Evolutionary conservation across 35 echinoderm and acorn worm genomes (phyloP), one percentile per base, ranked within the genome.

Genomic region (Diadema setosum): DNA sequence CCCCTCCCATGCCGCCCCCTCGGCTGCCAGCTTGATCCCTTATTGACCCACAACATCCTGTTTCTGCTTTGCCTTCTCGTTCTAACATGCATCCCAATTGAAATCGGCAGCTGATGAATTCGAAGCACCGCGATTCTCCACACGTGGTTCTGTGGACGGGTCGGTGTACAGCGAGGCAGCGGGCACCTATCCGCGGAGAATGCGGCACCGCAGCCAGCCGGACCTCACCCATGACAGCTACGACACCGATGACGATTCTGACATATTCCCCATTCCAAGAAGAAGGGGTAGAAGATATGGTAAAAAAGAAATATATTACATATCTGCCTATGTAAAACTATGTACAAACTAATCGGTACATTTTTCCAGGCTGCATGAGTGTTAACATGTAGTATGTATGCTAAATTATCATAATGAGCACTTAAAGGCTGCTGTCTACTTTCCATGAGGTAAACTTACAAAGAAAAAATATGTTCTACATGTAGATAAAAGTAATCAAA

Each of bases 221-320:
- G 88, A 90, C 29, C 32, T 76, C 39, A 58, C 44, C 57, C 58
- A 82, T 23, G 43, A 83, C 41, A 46, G 32, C 33, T 30, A 83
- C 35, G 48, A 65, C 6, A 43, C 82, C n/a, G 78, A 64, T 2
- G 81, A 90, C 2, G 89, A 85, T 42, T 83, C 64, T 4, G 89
- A 91, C 27, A 85, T 91, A 58, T 91, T 91, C 57, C 89, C 89
- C 20, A 91, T 91, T 56, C 89, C 89, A 61, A 85, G 82, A 30
- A 85, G 89, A 34, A 91, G 75, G 42, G 89, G 82, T 67, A 50
- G 81, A 44, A 75, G 70, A 50, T 63, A 75, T 45, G 89, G 89
- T 91, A 91, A 85, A 81, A 81, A 44, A 45, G 20, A 30, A 39
- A 27, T 88, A 25, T 33, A 42, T 5, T 46, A 83, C 56, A 52